phyloP scores from a whole-genome alignment of 1,140 invertebrate genomes.

The Ceratina calcarata region DNA sequence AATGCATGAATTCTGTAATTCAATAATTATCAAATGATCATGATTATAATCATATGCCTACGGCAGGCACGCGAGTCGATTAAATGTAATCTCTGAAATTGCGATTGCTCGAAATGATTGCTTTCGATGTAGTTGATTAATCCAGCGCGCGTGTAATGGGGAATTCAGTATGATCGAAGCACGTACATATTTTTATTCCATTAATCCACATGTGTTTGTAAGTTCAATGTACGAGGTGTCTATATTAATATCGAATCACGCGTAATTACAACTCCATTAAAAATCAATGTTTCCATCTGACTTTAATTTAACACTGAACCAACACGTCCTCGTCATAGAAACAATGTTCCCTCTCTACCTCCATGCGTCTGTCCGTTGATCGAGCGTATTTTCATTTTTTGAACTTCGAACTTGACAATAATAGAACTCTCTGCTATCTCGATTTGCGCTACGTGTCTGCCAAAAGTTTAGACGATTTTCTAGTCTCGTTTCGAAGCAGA shows the following conservation, averaged over 20 bases:
- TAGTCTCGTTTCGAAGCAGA: not conserved
- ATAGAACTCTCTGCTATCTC: too few relatives aligned
- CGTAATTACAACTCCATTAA: too few relatives aligned
- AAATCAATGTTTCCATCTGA: too few relatives aligned
- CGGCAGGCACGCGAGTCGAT: not conserved
- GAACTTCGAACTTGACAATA: too few relatives aligned
- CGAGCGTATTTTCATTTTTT: too few relatives aligned
- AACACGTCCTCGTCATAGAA: too few relatives aligned
- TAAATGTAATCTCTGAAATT: conserved; percentile 5
- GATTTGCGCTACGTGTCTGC: not conserved
- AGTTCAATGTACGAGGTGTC: not conserved
- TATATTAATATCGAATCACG: too few relatives aligned
- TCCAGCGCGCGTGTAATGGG: not conserved
- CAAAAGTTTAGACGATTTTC: not conserved
- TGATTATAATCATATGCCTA: not conserved
- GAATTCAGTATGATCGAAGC: conserved; percentile 3
- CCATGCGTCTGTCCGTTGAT: too few relatives aligned
- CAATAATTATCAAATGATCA: not conserved
- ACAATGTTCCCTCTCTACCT: too few relatives aligned
- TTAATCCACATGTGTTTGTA: not conserved
- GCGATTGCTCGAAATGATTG: not conserved
- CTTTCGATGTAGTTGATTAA: not conserved
- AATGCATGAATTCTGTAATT: too few relatives aligned
- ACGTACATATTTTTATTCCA: not conserved
- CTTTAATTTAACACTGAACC: too few relatives aligned